Percentiles rank a stretch among this genome's conserved stretches.
Conservation (phyloP, 2,888 invertebrate genomes). For the Barypeithes pellucidus region DNA sequence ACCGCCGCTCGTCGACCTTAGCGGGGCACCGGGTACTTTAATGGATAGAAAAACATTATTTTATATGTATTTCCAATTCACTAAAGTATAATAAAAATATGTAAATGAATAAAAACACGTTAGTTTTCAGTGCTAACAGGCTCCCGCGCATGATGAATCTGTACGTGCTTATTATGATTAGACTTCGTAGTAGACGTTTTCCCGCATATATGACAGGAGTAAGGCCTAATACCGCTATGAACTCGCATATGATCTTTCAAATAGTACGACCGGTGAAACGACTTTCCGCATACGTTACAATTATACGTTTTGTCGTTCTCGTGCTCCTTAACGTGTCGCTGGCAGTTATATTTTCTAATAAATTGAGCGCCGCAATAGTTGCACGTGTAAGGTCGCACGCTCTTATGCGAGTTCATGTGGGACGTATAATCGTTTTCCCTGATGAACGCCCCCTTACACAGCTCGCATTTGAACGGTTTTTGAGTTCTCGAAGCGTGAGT, state of each 20-base stretch:
- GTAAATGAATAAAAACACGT: conserved; percentile 34
- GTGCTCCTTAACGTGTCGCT: conserved; percentile 89
- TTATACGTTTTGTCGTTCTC: conserved; percentile 84
- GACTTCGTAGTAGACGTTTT: conserved; percentile 92
- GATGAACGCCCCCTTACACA: conserved; percentile 89
- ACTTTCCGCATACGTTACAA: conserved; percentile 86
- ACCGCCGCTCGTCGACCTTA: no score
- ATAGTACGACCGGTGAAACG: conserved; percentile 90
- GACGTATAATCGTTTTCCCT: conserved; percentile 86
- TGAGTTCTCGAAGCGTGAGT: conserved; percentile 88
- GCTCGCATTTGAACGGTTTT: conserved; percentile 88
- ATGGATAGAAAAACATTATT: no score
- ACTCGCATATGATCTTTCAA: conserved; percentile 90
- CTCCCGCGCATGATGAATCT: conserved; percentile 91
- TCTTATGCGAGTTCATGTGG: conserved; percentile 90
- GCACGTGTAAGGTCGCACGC: conserved; percentile 89
- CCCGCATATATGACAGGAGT: conserved; percentile 90
- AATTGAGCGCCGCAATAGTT: conserved; percentile 93
- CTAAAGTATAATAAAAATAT: not conserved
- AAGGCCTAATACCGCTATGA: conserved; percentile 87
- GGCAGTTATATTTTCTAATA: conserved; percentile 90
- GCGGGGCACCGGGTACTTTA: no score
- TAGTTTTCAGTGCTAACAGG: conserved; percentile 89
- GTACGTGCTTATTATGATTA: conserved; percentile 92
- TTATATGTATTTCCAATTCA: no score